A percentile compares a stretch with the other conserved stretches of the same genome.
Evolutionary conservation across 1,140 invertebrate species (phyloP).

Genomic region (Gerris buenoi): DNA sequence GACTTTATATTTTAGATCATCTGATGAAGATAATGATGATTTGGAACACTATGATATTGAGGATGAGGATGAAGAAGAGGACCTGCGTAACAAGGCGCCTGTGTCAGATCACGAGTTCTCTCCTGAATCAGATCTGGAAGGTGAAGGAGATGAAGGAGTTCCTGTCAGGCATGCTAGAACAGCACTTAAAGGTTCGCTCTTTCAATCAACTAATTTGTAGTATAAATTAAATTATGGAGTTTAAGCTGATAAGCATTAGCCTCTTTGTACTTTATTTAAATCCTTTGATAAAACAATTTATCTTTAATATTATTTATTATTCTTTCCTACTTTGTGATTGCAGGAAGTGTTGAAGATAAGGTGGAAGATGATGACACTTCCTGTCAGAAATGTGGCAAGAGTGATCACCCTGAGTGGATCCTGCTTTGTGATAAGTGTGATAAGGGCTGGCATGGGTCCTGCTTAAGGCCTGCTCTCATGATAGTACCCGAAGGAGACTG

Average conservation of each 20-base stretch:
- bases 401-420: conserved; percentile 90
- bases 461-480: conserved; percentile 74
- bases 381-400: conserved; percentile 74
- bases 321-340: too few species aligned
- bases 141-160: conserved; percentile 35
- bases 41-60: conserved; percentile 33
- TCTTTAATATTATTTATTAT: too few species aligned
- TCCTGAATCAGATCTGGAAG: conserved; percentile 53
- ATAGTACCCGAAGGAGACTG: conserved; percentile 91
- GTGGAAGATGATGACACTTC: conserved; percentile 42
- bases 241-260: background rate
- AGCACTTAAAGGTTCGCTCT: conserved; percentile 23
- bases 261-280: background rate
- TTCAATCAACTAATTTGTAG: conserved; percentile 2
- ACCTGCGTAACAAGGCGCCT: conserved; percentile 25
- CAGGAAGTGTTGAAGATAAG: conserved; percentile 23
- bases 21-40: conserved; percentile 42
- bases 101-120: conserved; percentile 86
- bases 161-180: conserved; percentile 52
- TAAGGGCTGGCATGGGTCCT: conserved; percentile 86
- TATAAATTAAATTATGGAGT: background rate
- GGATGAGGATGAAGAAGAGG: conserved; percentile 35
- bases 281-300: too few species aligned
- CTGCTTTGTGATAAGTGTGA: conserved; percentile 88
- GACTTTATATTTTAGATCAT: conserved; percentile 27